phyloP scores from a whole-genome alignment of 1,140 invertebrate genomes.

The Arion vulgaris region DNA sequence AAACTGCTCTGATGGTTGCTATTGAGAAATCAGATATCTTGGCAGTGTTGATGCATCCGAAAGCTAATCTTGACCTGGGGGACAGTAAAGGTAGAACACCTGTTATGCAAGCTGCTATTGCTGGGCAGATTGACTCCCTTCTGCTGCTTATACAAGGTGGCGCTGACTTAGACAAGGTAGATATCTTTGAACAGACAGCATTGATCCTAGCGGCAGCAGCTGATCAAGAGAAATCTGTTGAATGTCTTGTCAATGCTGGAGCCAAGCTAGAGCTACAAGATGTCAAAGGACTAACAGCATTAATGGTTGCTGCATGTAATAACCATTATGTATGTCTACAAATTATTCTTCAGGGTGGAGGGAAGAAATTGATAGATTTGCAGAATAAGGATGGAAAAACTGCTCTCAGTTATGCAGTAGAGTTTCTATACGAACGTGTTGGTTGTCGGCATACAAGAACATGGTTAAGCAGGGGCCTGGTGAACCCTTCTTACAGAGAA shows the following conservation, averaged over 20 bases:
- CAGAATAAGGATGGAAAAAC: not conserved
- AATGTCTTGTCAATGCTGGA: not conserved
- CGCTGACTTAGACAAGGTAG: not conserved
- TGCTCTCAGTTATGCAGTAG: conserved; percentile 5
- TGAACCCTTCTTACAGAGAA: too few relatives aligned
- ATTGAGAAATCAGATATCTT: not conserved
- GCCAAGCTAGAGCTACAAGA: not conserved
- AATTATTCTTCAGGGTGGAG: not conserved
- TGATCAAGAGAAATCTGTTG: not conserved
- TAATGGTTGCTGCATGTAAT: not conserved
- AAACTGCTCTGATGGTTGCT: not conserved
- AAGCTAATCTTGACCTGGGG: not conserved
- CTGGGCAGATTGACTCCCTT: not conserved
- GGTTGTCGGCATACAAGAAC: not conserved
- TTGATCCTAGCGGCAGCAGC: not conserved
- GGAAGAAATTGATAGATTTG: not conserved
- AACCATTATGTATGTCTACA: not conserved
- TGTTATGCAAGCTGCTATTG: not conserved
- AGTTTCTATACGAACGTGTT: not conserved
- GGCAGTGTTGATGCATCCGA: not conserved
- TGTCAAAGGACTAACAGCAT: not conserved
- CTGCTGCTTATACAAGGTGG: not conserved
- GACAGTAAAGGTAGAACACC: not conserved
- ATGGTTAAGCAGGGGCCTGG: not conserved
- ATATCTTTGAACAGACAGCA: not conserved